These are phyloP conservation scores for Hypomecis atomaria DNA, from an alignment of 2,888 invertebrate species.

Conservation along the genomic window DNA sequence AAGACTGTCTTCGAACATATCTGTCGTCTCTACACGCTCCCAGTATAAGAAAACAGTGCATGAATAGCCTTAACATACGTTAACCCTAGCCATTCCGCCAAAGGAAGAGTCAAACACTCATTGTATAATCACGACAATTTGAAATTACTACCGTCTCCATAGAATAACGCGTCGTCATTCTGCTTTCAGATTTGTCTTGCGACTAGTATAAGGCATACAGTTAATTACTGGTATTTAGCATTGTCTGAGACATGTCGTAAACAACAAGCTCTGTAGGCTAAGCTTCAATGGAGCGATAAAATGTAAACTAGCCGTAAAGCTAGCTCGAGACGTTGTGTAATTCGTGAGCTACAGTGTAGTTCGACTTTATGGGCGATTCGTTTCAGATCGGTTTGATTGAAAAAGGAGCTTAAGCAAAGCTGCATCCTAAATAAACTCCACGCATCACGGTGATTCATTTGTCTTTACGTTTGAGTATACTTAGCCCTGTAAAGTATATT, in stretches of 20 bases:
- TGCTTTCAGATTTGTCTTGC: conserved; percentile 31
- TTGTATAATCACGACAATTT: conserved; percentile 18
- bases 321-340: conserved; percentile 27
- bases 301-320: conserved; percentile 38
- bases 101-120: conserved; percentile 17
- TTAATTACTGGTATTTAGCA: conserved; percentile 39
- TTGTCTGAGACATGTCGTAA: conserved; percentile 39
- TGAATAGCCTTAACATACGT: neutral
- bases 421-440: too few species aligned
- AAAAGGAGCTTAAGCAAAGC: too few species aligned
- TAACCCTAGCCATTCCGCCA: neutral
- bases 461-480: too few species aligned
- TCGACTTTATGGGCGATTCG: conserved; percentile 21
- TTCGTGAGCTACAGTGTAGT: conserved; percentile 28
- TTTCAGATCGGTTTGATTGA: neutral
- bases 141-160: conserved; percentile 16
- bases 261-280: conserved; percentile 39
- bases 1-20: too few species aligned
- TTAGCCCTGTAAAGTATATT: too few species aligned
- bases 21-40: too few species aligned
- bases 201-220: conserved; percentile 32
- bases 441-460: too few species aligned
- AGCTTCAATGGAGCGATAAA: conserved; percentile 42
- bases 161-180: conserved; percentile 29
- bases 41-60: too few species aligned